phyloP scores from a whole-genome alignment of 2,888 invertebrate species.

The Acleris sparsana region DNA sequence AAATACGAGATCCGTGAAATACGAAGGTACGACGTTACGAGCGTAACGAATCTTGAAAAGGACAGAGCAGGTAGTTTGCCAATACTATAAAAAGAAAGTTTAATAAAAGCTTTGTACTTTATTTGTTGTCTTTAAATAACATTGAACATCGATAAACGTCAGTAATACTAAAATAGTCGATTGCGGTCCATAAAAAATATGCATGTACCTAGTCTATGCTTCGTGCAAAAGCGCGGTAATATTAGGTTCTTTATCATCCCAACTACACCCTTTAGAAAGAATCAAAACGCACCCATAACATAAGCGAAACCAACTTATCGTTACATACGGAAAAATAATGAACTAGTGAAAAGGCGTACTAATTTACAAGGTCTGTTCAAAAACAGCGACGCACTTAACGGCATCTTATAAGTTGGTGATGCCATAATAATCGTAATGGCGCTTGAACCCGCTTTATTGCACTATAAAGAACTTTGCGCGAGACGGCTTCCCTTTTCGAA shows the following conservation, averaged over 20 bases:
- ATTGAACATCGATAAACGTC: not conserved
- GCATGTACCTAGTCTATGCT: conserved; percentile 9
- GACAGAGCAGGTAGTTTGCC: conserved; percentile 8
- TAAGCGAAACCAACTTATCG: conserved; percentile 13
- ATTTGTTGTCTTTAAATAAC: not conserved
- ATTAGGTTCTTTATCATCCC: conserved; percentile 35
- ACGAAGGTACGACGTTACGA: conserved; percentile 6
- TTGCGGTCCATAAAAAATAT: conserved; percentile 23
- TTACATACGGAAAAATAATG: conserved; percentile 5
- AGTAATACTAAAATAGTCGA: not conserved
- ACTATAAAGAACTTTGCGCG: conserved; percentile 36
- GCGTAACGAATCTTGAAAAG: conserved; percentile 5
- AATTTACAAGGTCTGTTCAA: not conserved
- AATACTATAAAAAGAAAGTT: not conserved
- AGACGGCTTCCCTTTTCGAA: conserved; percentile 35
- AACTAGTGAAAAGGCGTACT: conserved; percentile 5
- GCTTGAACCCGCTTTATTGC: conserved; percentile 35
- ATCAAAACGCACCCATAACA: conserved; percentile 33
- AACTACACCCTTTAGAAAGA: conserved; percentile 29
- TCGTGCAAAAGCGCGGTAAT: conserved; percentile 29
- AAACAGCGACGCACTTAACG: conserved; percentile 7
- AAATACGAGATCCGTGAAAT: conserved; percentile 3
- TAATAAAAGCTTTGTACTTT: not conserved
- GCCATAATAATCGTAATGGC: conserved; percentile 35
- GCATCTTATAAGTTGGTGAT: conserved; percentile 17